phyloP scores from a whole-genome alignment of 2,113 vertebrate genomes.

The Neodon shergylaensis region DNA sequence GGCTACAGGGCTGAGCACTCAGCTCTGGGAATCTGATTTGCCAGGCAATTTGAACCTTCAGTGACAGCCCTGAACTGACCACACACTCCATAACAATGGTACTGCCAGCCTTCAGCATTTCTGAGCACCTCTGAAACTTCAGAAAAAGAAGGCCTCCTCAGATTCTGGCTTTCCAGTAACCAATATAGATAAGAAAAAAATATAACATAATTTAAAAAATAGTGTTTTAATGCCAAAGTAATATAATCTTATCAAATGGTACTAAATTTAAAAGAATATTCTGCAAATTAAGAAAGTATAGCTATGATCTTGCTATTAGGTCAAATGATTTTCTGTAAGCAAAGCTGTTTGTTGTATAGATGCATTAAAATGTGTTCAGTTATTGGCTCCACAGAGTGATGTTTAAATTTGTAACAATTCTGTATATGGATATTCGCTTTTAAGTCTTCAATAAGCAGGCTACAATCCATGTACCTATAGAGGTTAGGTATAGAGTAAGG shows the following conservation, averaged over 20 bases:
- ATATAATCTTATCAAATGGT: not conserved
- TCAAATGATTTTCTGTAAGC: not conserved
- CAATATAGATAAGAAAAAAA: not conserved
- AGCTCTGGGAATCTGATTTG: not conserved
- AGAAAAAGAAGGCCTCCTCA: not conserved
- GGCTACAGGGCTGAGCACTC: not conserved
- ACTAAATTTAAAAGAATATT: constrained; percentile 7
- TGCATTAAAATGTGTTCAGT: not conserved
- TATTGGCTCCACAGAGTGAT: not conserved
- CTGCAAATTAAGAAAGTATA: not conserved
- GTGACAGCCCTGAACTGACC: not conserved
- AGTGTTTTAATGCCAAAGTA: constrained; percentile 15
- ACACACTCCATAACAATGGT: not conserved
- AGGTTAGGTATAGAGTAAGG: not conserved
- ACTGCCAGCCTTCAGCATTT: not conserved
- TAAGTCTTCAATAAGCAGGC: not conserved
- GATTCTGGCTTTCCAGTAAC: not conserved
- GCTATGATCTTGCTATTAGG: not conserved
- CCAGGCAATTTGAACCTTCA: not conserved
- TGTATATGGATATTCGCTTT: not conserved
- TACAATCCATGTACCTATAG: not conserved
- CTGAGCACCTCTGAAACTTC: not conserved
- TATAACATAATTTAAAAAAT: not conserved
- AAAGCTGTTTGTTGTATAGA: not conserved
- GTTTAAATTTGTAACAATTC: not conserved